Percentiles rank a stretch among this genome's conserved stretches.
Conservation (phyloP, 2,797 vertebrate genomes). For the Ptychobarbus kaznakovi region DNA sequence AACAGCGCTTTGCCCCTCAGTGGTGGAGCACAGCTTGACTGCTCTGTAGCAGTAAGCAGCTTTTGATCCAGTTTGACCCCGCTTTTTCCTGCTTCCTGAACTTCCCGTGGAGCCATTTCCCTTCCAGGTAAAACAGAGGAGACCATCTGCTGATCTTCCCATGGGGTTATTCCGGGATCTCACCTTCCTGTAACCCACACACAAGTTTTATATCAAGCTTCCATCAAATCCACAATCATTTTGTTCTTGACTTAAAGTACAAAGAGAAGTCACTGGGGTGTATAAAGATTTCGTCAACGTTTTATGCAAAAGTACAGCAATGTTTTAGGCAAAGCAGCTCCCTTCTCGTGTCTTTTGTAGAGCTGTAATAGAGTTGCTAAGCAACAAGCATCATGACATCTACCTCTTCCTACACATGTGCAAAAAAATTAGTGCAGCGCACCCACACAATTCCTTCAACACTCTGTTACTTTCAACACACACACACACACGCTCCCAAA, state of each 20-base stretch:
- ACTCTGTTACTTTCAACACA: constrained; percentile 40
- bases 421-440: constrained; percentile 49
- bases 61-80: constrained; percentile 70
- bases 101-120: constrained; percentile 41
- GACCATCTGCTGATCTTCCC: constrained; percentile 48
- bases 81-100: constrained; percentile 52
- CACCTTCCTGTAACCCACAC: constrained; percentile 42
- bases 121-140: constrained; percentile 52
- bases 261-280: background rate
- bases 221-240: background rate
- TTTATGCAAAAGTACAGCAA: constrained; percentile 1
- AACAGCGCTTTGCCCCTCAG: constrained; percentile 23
- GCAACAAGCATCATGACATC: constrained; percentile 76
- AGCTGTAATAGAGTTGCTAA: constrained; percentile 71
- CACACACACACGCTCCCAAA: constrained; percentile 40
- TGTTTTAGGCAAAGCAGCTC: constrained; percentile 30
- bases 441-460: constrained; percentile 51
- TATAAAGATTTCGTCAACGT: background rate
- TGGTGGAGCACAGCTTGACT: constrained; percentile 32
- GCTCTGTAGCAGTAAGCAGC: constrained; percentile 54
- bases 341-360: constrained; percentile 44
- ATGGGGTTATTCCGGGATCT: constrained; percentile 37
- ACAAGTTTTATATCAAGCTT: constrained; percentile 22
- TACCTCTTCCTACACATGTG: constrained; percentile 71
- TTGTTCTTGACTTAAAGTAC: background rate